Conservation (phyloP, 2,888 invertebrate genomes). For the Rotaria sp. region DNA sequence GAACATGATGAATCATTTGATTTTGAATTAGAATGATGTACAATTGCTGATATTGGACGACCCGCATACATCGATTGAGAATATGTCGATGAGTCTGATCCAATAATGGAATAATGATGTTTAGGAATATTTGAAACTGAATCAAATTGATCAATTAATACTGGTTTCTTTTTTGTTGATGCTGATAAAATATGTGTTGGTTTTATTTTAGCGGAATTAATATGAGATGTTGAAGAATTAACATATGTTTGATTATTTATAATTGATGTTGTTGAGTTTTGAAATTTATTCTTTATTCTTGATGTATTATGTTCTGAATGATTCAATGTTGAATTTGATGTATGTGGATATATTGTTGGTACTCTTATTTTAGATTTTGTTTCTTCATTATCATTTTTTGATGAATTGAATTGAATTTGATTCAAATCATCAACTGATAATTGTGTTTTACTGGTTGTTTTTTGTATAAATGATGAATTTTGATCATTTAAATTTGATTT, state of each 20-base stretch:
- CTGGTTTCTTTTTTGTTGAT: background rate
- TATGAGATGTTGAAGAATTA: background rate
- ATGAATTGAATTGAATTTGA: background rate
- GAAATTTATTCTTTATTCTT: background rate
- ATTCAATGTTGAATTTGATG: background rate
- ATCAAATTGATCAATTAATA: background rate
- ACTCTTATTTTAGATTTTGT: background rate
- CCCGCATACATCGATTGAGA: background rate
- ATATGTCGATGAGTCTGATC: background rate
- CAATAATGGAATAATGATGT: background rate
- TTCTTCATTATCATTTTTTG: background rate
- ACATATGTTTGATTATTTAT: background rate
- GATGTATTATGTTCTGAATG: background rate
- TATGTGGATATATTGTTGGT: background rate
- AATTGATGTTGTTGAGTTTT: background rate
- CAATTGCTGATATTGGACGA: background rate
- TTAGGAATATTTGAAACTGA: background rate
- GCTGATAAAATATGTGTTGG: background rate
- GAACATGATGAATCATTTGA: background rate
- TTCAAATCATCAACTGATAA: background rate
- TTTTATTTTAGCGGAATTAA: background rate
- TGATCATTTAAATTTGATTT: background rate
- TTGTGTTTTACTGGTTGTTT: background rate
- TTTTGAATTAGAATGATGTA: background rate
- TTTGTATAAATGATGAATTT: background rate